Base-by-base conservation (phyloP, 2,113 vertebrate species). In the Corythornis cristatus region DNA sequence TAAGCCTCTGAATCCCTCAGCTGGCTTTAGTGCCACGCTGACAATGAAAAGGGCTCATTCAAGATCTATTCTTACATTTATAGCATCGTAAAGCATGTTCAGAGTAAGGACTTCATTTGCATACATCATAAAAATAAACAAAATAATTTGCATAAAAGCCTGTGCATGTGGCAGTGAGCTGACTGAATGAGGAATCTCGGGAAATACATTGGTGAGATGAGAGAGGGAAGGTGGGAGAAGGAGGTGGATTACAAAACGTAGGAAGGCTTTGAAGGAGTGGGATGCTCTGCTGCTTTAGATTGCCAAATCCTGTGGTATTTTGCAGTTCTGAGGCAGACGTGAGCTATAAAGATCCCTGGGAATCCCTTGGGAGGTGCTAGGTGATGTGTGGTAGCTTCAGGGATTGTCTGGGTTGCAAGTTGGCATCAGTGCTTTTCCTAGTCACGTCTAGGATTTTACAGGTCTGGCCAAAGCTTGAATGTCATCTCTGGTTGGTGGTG, bases 61-160 rank as follows among this genome's bases (percentile, higher is more conserved):
- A 79, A 91, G 91, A 87, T 93, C 92, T 93, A 61, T 93, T 96
- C 93, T 94, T 91, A 88, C 68, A 65, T 97, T 96, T 95, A 95
- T 84, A 67, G 92, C 92, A 51, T 48, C 93, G 65, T 94, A 94
- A 97, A 96, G 81, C 89, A 94, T 81, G 75, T 61, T 94, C 86
- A 21, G 81, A 95, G 70, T 62, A 96, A 93, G 89, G 93, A 90
- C 66, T 95, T 96, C 61, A 92, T 93, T 96, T 97, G 86, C 90
- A 93, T 95, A 79, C 76, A 86, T 96, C 88, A 96, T 96, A 95
- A 96, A 96, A 95, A 92, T 88, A 94, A 94, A 94, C 86, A 94
- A 96, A 96, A 96, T 96, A 88, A 95, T 96, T 94, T 93, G 79
- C 93, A 95, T 96, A 51, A 78, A 94, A 67, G 65, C 57, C 86